Percentiles rank a stretch among this genome's conserved stretches.
Conservation (phyloP, 2,888 invertebrate genomes). For the Drosophila putrida region DNA sequence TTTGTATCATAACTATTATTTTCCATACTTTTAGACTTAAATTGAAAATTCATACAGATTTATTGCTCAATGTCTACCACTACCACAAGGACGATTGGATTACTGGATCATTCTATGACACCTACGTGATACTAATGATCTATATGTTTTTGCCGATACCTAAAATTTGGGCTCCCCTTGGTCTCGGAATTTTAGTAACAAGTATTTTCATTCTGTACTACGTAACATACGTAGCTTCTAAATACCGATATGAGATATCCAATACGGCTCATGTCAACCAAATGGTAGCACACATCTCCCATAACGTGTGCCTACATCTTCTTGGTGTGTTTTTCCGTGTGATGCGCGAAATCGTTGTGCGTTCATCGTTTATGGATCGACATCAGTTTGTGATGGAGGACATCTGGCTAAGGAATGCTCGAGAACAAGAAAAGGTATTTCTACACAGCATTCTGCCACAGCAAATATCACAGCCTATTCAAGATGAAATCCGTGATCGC, state of each 20-base stretch:
- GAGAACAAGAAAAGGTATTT: conserved; percentile 83
- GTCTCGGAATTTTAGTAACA: conserved; percentile 30
- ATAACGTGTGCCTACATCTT: conserved; percentile 48
- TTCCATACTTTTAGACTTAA: neutral
- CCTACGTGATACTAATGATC: conserved; percentile 45
- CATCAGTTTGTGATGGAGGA: conserved; percentile 61
- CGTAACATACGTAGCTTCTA: neutral
- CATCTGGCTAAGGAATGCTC: conserved; percentile 45
- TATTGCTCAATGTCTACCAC: conserved; percentile 31
- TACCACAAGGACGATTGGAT: conserved; percentile 19
- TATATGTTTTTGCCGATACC: conserved; percentile 64
- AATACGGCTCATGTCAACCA: neutral
- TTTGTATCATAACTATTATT: conserved; percentile 11
- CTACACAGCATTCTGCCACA: conserved; percentile 94
- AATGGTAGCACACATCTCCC: conserved; percentile 33
- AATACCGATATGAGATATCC: conserved; percentile 6
- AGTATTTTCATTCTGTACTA: conserved; percentile 13
- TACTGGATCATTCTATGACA: conserved; percentile 44
- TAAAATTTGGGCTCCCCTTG: conserved; percentile 23
- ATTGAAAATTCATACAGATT: conserved; percentile 6
- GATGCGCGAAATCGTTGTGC: conserved; percentile 53
- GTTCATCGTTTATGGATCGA: conserved; percentile 65
- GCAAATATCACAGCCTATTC: conserved; percentile 90
- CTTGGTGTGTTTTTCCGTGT: conserved; percentile 58
- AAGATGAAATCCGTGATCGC: conserved; percentile 87